Conservation (phyloP, 2,888 invertebrate genomes). For the Drosophila cracens region DNA sequence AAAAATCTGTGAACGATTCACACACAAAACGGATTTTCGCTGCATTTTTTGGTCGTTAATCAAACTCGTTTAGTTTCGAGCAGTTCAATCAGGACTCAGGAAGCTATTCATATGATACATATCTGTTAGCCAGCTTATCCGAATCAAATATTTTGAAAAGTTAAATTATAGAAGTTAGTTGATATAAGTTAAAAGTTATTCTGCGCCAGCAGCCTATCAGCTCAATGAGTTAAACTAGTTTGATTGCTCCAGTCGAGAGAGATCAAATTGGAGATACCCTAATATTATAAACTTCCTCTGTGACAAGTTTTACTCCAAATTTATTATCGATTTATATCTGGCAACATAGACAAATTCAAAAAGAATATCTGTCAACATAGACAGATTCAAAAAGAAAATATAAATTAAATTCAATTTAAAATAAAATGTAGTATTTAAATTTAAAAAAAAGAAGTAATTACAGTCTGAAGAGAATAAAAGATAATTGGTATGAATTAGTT, state of each 20-base stretch:
- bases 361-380: too few species aligned
- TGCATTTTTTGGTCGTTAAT: slow-evolving; percentile 8
- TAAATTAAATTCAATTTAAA: too few species aligned
- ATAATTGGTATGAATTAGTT: too few species aligned
- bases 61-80: background rate
- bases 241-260: background rate
- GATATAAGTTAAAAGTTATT: background rate
- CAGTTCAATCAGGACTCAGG: background rate
- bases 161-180: background rate
- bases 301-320: too few species aligned
- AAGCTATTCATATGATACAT: background rate
- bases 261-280: background rate
- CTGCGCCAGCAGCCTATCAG: background rate
- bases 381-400: too few species aligned
- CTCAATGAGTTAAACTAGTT: background rate
- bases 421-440: too few species aligned
- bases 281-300: too few species aligned
- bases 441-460: too few species aligned
- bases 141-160: background rate
- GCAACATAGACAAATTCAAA: too few species aligned
- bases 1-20: slow-evolving; percentile 23
- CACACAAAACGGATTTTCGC: background rate
- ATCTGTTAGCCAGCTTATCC: background rate
- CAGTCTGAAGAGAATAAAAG: too few species aligned
- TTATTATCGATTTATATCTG: too few species aligned